Base-by-base conservation (phyloP, 2,797 vertebrate genomes). In the Agapornis canus region DNA sequence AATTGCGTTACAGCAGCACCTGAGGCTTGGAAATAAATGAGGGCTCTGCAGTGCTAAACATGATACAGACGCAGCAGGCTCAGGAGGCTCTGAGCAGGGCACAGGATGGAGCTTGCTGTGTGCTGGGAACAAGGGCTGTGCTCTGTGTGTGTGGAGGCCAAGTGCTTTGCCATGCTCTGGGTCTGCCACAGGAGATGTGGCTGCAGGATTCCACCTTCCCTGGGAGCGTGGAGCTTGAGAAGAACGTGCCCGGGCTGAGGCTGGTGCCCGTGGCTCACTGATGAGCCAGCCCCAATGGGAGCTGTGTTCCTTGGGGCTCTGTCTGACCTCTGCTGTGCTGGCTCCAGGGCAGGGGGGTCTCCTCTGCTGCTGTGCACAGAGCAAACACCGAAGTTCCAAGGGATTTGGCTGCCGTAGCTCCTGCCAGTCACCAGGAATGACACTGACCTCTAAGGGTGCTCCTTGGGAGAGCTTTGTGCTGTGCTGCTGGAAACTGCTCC, bases 151-250 rank as follows among this genome's bases (percentile, higher is more conserved):
- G 2, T 2, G 3, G 11, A 14, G 29, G 57, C 8, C 40, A 42
- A 3, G 2, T 6, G 2, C 78, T 17, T 26, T 25, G 59, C 65
- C 37, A 1, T 0, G 6, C 51, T 42, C 57, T 7, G 75, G 22
- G 49, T 11, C 14, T 15, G 43, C 51, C 48, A 11, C 23, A 0
- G 20, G n/a, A 57, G n/a, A 9, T 0, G 2, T 3, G 19, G 40
- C 26, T 21, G 31, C 17, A 5, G 84, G 47, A 3, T 31, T 32
- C 3, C 0, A 22, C 47, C 42, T 20, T 29, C 23, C 27, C 57
- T 9, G 56, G 0, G 3, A 35, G 2, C 70, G 40, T 7, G 1
- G 49, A 23, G 32, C 27, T 66, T 21, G 2, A 13, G 65, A 23
- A 56, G 29, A 49, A 22, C 0, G 2, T 32, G 40, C 29, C 54